Evolutionary conservation across 2,888 invertebrate genomes (phyloP).

Genomic region (Diloba caeruleocephala): DNA sequence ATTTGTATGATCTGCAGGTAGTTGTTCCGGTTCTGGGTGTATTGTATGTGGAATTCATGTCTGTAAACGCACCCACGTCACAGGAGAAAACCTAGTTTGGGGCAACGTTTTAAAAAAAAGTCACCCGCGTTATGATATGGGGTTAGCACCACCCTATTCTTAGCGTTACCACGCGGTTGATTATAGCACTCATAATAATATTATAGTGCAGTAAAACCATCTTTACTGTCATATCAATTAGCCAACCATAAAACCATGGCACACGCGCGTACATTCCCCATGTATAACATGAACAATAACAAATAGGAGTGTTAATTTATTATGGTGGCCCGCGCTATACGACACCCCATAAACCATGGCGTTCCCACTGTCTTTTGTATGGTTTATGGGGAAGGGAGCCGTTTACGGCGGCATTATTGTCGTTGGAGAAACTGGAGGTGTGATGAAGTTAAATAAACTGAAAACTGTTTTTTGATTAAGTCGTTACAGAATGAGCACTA

Average conservation of each 20-base stretch:
- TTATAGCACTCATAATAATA: slow-evolving; percentile 5
- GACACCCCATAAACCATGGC: slow-evolving; percentile 39
- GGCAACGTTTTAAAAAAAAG: too few species aligned
- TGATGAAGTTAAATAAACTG: slow-evolving; percentile 12
- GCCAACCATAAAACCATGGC: slow-evolving; percentile 36
- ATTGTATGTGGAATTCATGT: too few species aligned
- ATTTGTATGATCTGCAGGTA: too few species aligned
- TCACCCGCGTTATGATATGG: too few species aligned
- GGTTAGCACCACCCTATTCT: too few species aligned
- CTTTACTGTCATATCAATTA: slow-evolving; percentile 37
- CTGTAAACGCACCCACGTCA: too few species aligned
- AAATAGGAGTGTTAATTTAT: slow-evolving; percentile 55
- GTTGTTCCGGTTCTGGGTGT: too few species aligned
- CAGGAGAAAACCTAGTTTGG: too few species aligned
- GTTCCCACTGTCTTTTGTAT: slow-evolving; percentile 33
- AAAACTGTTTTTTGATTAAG: slow-evolving; percentile 8
- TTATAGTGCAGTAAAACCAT: slow-evolving; percentile 24
- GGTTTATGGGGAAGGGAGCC: slow-evolving; percentile 25
- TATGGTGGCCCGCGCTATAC: slow-evolving; percentile 31
- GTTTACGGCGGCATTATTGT: slow-evolving; percentile 32
- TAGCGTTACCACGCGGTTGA: too few species aligned
- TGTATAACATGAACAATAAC: slow-evolving; percentile 43
- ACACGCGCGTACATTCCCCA: slow-evolving; percentile 29
- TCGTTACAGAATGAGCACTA: background rate
- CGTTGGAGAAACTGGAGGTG: slow-evolving; percentile 9